These are phyloP conservation scores for Chondrosia reniformis DNA, from an alignment of 37 sponge, comb jelly and placozoan species.

Conservation along the genomic window DNA sequence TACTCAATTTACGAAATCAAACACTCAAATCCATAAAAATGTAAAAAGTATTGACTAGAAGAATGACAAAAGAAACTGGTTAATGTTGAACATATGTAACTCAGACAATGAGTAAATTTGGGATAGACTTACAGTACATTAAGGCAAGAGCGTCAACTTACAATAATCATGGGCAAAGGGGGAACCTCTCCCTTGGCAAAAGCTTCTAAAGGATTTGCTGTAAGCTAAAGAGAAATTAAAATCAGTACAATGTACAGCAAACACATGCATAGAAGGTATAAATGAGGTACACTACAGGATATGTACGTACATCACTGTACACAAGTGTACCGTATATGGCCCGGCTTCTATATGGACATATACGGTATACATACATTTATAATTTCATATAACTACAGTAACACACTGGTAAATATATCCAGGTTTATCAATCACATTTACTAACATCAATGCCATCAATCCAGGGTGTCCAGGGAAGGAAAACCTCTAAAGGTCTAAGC, in stretches of 20 bases:
- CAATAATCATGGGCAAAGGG: conserved; percentile 59
- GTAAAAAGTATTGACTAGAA: neutral
- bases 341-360: too few species aligned
- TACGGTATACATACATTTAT: neutral
- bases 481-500: conserved; percentile 45
- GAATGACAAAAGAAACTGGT: neutral
- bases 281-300: too few species aligned
- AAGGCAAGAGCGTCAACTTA: conserved; percentile 10
- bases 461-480: conserved; percentile 71
- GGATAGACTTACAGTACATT: too few species aligned
- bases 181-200: conserved; percentile 46
- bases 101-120: neutral
- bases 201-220: conserved; percentile 30
- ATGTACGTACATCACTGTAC: too few species aligned
- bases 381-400: neutral
- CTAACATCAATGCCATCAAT: conserved; percentile 60
- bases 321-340: too few species aligned
- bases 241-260: too few species aligned
- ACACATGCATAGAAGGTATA: too few species aligned
- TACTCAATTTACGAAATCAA: neutral
- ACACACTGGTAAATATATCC: neutral
- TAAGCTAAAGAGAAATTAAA: conserved; percentile 19
- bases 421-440: neutral
- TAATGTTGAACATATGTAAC: too few species aligned
- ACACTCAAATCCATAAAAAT: neutral